Base-by-base conservation (phyloP, 2,888 invertebrate species). In the Cephus rjabovi region DNA sequence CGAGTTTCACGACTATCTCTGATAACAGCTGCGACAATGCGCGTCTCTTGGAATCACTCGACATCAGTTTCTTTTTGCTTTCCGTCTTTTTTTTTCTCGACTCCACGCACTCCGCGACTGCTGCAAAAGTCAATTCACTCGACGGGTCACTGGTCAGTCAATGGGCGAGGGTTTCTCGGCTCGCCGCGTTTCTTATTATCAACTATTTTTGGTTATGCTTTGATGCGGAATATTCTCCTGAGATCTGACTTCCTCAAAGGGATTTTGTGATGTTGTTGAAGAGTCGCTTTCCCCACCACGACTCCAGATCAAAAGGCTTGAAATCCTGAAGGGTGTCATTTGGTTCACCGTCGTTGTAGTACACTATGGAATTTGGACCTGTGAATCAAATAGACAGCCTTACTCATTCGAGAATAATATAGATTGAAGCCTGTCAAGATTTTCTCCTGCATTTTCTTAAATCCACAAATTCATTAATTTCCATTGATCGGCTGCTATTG, bases 201-300 rank as follows among this genome's bases (percentile, higher is more conserved):
- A 31, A 74, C 74, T 74, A 74, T 34, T 15, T 70, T 74, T 34
- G 74, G 34, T 74, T 74, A 34, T 30, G 34, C 74, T 34, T 74
- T 34, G 33, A 74, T 30, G 11, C 15, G 34, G 74, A 34, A 74
- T 23, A 12, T 30, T 70, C 15, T 70, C 33, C 70, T 11, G 12
- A n/a, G 30, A 70, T 33, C 9, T 30, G 30, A 40, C 15, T 73
- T 69, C 81, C 83, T 90, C 87, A 91, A 77, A 95, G 94, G 81
- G 96, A 96, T 91, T 95, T 96, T 79, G 97, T 97, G 91, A 97
- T 96, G 91, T 96, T 96, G 87, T 96, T 96, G 93, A 96, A 96
- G 81, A 96, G 93, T 83, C 97, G 93, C 90, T 96, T 96, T 81
- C 97, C 97, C 97, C 97, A 97, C 96, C 97, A 97, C 69, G 96